Percentiles rank a stretch among this genome's conserved stretches.
These are phyloP conservation scores for Polypterus bichir DNA, from an alignment of 2,113 vertebrate species.

Conservation along the genomic window DNA sequence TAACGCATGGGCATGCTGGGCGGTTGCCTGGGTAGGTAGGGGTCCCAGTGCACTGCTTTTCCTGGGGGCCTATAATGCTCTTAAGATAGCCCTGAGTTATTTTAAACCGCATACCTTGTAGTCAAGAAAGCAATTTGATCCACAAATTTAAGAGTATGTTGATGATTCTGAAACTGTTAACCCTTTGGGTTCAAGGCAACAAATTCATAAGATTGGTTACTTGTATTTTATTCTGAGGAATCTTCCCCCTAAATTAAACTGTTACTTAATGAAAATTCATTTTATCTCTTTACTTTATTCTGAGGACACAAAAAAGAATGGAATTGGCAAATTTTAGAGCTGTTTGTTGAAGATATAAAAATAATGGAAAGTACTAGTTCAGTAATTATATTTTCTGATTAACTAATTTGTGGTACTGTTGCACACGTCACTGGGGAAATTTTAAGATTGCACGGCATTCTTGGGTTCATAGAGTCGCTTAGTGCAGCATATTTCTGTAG, in stretches of 20 bases:
- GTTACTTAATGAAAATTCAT: not conserved
- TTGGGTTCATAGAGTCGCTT: not conserved
- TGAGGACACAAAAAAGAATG: not conserved
- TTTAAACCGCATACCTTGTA: not conserved
- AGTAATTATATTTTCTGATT: not conserved
- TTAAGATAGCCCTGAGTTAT: not conserved
- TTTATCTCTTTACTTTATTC: not conserved
- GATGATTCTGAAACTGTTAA: too few relatives aligned
- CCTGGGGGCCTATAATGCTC: too few relatives aligned
- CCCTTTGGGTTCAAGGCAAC: too few relatives aligned
- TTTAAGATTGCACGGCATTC: not conserved
- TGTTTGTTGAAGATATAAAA: not conserved
- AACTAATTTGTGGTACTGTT: not conserved
- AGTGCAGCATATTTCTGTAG: not conserved
- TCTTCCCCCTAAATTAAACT: not conserved
- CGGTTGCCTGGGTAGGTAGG: too few relatives aligned
- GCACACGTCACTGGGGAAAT: not conserved
- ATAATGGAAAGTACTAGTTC: not conserved
- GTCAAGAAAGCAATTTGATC: not conserved
- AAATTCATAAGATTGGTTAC: too few relatives aligned
- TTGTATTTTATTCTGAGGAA: too few relatives aligned
- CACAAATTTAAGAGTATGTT: not conserved
- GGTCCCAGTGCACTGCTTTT: too few relatives aligned
- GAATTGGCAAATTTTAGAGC: not conserved
- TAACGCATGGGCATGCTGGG: too few relatives aligned